These are phyloP conservation scores for Calliscelio sp. DNA, from an alignment of 2,888 invertebrate genomes.

Conservation along the genomic window DNA sequence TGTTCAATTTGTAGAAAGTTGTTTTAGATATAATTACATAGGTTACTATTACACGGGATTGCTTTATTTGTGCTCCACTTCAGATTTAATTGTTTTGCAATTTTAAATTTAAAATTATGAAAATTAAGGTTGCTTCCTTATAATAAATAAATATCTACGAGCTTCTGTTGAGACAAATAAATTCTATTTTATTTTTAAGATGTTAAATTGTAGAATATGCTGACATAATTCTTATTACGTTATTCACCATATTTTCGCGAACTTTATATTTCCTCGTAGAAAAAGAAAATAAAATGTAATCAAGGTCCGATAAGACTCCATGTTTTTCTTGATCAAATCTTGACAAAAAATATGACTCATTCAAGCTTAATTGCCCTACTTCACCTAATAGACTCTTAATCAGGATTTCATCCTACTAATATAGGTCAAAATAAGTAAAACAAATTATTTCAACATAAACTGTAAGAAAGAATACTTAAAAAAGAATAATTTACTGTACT, in stretches of 20 bases:
- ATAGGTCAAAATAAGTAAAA: conserved; percentile 4
- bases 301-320: conserved; percentile 8
- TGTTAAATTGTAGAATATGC: too few species aligned
- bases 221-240: background rate
- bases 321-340: conserved; percentile 40
- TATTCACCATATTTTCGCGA: background rate
- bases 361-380: conserved; percentile 29
- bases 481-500: too few species aligned
- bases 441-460: background rate
- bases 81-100: conserved; percentile 37
- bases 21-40: conserved; percentile 55
- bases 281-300: conserved; percentile 32
- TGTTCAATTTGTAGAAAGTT: conserved; percentile 68
- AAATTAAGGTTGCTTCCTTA: too few species aligned
- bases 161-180: too few species aligned
- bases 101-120: too few species aligned
- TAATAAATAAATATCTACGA: too few species aligned
- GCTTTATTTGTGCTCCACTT: conserved; percentile 34
- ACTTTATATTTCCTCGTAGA: background rate
- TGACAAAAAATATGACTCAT: conserved; percentile 39
- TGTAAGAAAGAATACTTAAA: too few species aligned
- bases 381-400: conserved; percentile 27
- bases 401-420: conserved; percentile 14
- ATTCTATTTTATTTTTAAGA: too few species aligned
- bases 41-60: conserved; percentile 43